Conservation (phyloP, 2,113 vertebrate species). For the Synodontis membranacea region DNA sequence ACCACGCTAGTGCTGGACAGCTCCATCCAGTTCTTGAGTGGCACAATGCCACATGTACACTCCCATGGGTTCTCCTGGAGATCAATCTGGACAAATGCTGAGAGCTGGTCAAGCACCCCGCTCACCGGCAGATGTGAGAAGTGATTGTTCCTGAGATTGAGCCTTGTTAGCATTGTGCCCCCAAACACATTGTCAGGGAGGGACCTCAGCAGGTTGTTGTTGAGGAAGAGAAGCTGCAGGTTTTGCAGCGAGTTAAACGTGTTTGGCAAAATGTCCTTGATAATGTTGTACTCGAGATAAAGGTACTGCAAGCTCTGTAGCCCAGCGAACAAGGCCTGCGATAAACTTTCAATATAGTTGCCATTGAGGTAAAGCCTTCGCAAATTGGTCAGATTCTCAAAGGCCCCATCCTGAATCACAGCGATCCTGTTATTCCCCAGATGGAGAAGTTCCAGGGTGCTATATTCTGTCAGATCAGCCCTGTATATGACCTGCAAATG, state of each 20-base stretch:
- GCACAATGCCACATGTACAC: conserved; percentile 92
- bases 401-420: conserved; percentile 91
- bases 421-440: conserved; percentile 95
- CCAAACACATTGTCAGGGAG: conserved; percentile 89
- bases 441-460: conserved; percentile 91
- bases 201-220: conserved; percentile 92
- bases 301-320: conserved; percentile 94
- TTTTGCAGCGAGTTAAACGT: conserved; percentile 90
- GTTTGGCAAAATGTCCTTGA: conserved; percentile 90
- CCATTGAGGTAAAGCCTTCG: conserved; percentile 95
- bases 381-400: conserved; percentile 91
- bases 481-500: conserved; percentile 89
- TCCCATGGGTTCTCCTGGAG: conserved; percentile 99
- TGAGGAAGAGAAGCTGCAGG: conserved; percentile 93
- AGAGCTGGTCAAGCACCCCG: conserved; percentile 95
- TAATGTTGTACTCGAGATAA: conserved; percentile 98
- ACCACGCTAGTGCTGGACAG: conserved; percentile 87
- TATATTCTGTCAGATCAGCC: conserved; percentile 85
- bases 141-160: conserved; percentile 96
- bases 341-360: conserved; percentile 93
- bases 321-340: conserved; percentile 85
- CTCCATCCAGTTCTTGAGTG: conserved; percentile 96
- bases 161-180: conserved; percentile 89
- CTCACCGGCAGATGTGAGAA: conserved; percentile 90
- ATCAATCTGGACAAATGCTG: conserved; percentile 96